Percentiles rank a stretch among this genome's conserved stretches.
These are phyloP conservation scores for Labrus mixtus DNA, from an alignment of 2,113 vertebrate species.

Conservation along the genomic window DNA sequence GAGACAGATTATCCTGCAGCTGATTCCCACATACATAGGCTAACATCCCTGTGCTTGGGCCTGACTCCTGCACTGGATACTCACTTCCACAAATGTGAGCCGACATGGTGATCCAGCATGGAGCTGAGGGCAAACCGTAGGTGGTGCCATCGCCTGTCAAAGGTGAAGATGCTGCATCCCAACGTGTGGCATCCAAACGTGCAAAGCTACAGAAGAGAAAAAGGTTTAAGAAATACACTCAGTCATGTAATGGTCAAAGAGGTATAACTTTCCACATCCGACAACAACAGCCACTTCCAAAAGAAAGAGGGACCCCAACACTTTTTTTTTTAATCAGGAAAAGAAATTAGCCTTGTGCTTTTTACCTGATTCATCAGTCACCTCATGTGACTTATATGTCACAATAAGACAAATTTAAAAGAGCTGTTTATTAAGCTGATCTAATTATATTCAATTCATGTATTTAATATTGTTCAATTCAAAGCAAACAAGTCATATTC, in stretches of 20 bases:
- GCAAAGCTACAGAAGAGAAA: conserved; percentile 87
- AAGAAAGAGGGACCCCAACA: too few species aligned
- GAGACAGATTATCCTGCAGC: background rate
- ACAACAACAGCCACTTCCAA: too few species aligned
- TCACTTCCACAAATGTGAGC: conserved; percentile 94
- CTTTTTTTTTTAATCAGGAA: too few species aligned
- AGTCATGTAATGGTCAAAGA: background rate
- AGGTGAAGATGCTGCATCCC: conserved; percentile 91
- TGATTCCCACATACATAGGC: background rate
- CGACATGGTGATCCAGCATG: conserved; percentile 94
- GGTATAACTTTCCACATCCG: background rate
- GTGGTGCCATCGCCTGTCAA: conserved; percentile 92
- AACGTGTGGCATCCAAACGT: conserved; percentile 93
- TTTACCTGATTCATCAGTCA: too few species aligned
- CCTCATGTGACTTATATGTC: too few species aligned
- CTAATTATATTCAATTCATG: too few species aligned
- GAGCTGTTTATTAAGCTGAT: too few species aligned
- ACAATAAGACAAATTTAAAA: too few species aligned
- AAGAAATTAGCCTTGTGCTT: too few species aligned
- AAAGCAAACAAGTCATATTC: too few species aligned
- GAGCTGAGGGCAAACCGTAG: conserved; percentile 91
- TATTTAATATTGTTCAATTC: too few species aligned
- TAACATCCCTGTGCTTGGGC: background rate
- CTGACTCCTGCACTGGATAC: conserved; percentile 49
- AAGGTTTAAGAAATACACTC: background rate